Evolutionary conservation across 2,888 invertebrate species (phyloP).

Genomic region (Polymixis lichenea): DNA sequence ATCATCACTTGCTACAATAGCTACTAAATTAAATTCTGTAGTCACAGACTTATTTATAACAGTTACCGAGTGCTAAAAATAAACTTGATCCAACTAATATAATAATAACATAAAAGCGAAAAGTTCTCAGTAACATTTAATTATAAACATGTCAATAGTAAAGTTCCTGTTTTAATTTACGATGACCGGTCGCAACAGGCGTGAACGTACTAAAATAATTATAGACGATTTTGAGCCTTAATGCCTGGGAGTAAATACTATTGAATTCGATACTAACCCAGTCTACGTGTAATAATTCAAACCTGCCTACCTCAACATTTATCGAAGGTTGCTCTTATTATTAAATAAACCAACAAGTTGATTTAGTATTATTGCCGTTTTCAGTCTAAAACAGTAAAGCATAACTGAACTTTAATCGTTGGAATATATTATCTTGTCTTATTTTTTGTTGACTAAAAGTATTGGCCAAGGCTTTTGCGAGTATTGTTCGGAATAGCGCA

Average conservation of each 20-base stretch:
- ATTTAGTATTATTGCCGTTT: not conserved
- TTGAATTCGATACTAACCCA: not conserved
- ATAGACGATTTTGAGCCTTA: slow-evolving; percentile 24
- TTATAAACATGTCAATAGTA: slow-evolving; percentile 56
- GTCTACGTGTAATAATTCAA: slow-evolving; percentile 2
- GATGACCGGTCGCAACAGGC: slow-evolving; percentile 26
- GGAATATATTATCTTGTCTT: not conserved
- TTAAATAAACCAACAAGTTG: not conserved
- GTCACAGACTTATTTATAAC: slow-evolving; percentile 25
- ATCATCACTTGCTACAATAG: not conserved
- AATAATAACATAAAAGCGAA: slow-evolving; percentile 18
- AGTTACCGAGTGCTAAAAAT: slow-evolving; percentile 2
- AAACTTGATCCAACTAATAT: not conserved
- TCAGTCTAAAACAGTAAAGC: slow-evolving; percentile 37
- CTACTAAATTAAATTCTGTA: slow-evolving; percentile 14
- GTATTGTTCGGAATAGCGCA: not conserved
- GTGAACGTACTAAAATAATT: not conserved
- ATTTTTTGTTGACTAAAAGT: slow-evolving; percentile 30
- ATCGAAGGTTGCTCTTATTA: slow-evolving; percentile 20
- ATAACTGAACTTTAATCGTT: slow-evolving; percentile 1
- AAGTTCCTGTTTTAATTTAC: slow-evolving; percentile 44
- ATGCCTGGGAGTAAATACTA: not conserved
- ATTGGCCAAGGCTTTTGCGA: slow-evolving; percentile 32
- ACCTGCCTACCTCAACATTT: slow-evolving; percentile 53
- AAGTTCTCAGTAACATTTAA: slow-evolving; percentile 39